Conservation (phyloP, 2,888 invertebrate genomes). For the Drosophila helvetica region DNA sequence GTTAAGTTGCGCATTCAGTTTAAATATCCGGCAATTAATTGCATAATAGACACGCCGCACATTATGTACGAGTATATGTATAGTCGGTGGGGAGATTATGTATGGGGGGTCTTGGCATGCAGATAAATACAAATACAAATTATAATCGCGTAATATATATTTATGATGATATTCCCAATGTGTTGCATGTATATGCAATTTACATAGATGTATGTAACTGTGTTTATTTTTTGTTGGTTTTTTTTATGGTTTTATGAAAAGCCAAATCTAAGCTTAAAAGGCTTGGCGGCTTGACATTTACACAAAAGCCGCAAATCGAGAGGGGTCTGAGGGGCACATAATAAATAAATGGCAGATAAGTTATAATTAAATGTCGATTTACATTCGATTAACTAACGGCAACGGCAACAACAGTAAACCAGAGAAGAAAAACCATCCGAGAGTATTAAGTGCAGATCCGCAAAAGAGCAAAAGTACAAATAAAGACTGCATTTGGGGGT, state of each 20-base stretch:
- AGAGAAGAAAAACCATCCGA: slow-evolving; percentile 46
- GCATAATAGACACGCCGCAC: slow-evolving; percentile 24
- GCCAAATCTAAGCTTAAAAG: slow-evolving; percentile 59
- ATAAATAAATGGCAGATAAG: slow-evolving; percentile 55
- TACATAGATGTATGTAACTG: neutral
- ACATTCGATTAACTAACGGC: slow-evolving; percentile 54
- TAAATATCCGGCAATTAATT: slow-evolving; percentile 45
- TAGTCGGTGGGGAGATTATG: neutral
- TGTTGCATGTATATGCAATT: neutral
- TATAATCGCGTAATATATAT: slow-evolving; percentile 44
- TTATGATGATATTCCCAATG: slow-evolving; percentile 24
- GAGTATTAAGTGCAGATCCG: slow-evolving; percentile 4
- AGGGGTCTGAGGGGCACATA: neutral
- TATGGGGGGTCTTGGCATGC: neutral
- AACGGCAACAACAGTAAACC: neutral
- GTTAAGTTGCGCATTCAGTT: slow-evolving; percentile 23
- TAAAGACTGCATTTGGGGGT: neutral
- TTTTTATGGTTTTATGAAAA: slow-evolving; percentile 19
- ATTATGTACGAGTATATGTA: slow-evolving; percentile 1
- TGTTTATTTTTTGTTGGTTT: neutral
- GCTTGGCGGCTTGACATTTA: slow-evolving; percentile 57
- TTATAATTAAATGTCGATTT: slow-evolving; percentile 70
- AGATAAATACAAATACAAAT: slow-evolving; percentile 18
- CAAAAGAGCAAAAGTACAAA: neutral
- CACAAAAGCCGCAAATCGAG: slow-evolving; percentile 43